Conservation (phyloP, 2,113 vertebrate species). For the Malaclemys terrapin region DNA sequence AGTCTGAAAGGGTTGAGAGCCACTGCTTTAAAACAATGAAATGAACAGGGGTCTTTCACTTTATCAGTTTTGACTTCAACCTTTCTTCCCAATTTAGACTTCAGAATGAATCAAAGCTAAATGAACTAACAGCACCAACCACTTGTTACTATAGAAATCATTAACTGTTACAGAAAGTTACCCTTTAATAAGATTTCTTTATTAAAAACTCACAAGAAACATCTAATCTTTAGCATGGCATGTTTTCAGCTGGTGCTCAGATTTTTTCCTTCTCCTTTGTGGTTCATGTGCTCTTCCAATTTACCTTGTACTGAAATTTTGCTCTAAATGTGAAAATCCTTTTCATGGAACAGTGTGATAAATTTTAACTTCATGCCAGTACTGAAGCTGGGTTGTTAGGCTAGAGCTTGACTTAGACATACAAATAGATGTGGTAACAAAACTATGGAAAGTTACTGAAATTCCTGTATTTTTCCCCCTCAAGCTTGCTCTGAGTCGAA, state of each 20-base stretch:
- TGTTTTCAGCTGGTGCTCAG: not conserved
- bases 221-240: not conserved
- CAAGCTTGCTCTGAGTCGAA: not conserved
- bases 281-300: not conserved
- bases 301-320: not conserved
- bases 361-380: not conserved
- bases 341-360: not conserved
- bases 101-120: not conserved
- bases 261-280: not conserved
- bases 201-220: not conserved
- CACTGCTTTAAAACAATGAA: not conserved
- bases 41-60: not conserved
- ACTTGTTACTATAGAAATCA: not conserved
- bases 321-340: not conserved
- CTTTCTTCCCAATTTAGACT: not conserved
- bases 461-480: not conserved
- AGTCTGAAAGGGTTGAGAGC: too few species aligned
- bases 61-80: not conserved
- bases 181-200: not conserved
- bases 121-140: not conserved
- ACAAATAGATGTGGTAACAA: not conserved
- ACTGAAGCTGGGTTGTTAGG: not conserved
- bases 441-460: not conserved
- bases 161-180: not conserved
- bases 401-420: rapidly evolving